These are phyloP conservation scores for Parapsyche elsis DNA, from an alignment of 1,140 invertebrate genomes.

Conservation along the genomic window DNA sequence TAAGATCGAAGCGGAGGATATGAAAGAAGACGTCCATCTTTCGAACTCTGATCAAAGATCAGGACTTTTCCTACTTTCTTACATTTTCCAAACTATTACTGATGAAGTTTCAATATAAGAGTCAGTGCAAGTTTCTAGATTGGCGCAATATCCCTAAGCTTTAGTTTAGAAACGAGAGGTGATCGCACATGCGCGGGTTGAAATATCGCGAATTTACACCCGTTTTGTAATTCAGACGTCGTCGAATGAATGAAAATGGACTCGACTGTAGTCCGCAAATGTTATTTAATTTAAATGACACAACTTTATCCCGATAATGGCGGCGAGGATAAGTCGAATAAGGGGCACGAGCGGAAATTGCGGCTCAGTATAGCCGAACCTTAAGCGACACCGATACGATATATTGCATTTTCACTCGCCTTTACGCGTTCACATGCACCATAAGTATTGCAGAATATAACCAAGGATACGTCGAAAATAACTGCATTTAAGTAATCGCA, in stretches of 20 bases:
- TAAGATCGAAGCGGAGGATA: neutral
- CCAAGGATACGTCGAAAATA: no score
- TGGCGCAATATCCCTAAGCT: no score
- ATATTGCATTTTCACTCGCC: slow-evolving; percentile 10
- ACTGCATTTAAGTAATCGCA: no score
- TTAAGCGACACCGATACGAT: slow-evolving; percentile 44
- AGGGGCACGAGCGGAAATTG: slow-evolving; percentile 51
- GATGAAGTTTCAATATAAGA: neutral
- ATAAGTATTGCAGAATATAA: no score
- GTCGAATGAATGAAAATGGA: slow-evolving; percentile 44
- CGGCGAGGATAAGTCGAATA: slow-evolving; percentile 50
- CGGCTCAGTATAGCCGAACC: slow-evolving; percentile 47
- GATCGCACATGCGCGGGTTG: no score
- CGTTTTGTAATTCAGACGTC: slow-evolving; percentile 28
- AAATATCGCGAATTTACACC: no score
- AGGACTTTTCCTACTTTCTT: neutral
- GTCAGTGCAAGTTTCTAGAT: neutral
- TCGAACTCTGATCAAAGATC: neutral
- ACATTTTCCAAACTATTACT: neutral
- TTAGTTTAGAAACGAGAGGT: no score
- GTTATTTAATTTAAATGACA: slow-evolving; percentile 56
- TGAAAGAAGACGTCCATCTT: slow-evolving; percentile 11
- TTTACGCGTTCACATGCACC: neutral
- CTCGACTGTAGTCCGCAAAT: slow-evolving; percentile 48
- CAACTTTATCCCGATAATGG: slow-evolving; percentile 52